Percentiles rank a stretch among this genome's conserved stretches.
Evolutionary conservation across 2,797 vertebrate species (phyloP).

Genomic region (Hydrophis major): DNA sequence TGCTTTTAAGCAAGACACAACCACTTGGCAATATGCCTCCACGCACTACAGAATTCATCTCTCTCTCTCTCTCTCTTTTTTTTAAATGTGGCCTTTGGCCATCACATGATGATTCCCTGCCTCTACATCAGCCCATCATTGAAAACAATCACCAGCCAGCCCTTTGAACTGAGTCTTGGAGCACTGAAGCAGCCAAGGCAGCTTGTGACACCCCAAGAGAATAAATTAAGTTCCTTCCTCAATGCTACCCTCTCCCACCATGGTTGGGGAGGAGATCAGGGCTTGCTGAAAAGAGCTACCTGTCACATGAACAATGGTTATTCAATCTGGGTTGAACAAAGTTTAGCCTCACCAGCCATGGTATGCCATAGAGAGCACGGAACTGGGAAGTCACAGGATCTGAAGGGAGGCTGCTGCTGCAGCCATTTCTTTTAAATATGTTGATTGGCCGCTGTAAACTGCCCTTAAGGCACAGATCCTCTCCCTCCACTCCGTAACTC

Average conservation of each 20-base stretch:
- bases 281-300: neutral
- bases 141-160: neutral
- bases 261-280: neutral
- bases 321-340: neutral
- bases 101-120: neutral
- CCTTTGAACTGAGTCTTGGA: neutral
- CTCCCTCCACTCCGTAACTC: neutral
- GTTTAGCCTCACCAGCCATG: neutral
- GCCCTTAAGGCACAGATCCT: neutral
- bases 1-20: neutral
- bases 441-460: neutral
- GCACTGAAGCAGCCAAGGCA: neutral
- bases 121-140: neutral
- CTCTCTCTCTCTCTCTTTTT: neutral
- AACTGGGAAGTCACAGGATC: neutral
- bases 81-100: neutral
- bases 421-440: neutral
- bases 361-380: neutral
- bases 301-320: neutral
- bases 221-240: neutral
- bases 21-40: neutral
- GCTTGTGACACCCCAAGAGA: neutral
- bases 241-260: neutral
- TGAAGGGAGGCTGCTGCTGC: neutral
- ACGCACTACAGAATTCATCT: neutral